phyloP scores from a whole-genome alignment of 2,888 invertebrate species.

The Campopleginae sp. region DNA sequence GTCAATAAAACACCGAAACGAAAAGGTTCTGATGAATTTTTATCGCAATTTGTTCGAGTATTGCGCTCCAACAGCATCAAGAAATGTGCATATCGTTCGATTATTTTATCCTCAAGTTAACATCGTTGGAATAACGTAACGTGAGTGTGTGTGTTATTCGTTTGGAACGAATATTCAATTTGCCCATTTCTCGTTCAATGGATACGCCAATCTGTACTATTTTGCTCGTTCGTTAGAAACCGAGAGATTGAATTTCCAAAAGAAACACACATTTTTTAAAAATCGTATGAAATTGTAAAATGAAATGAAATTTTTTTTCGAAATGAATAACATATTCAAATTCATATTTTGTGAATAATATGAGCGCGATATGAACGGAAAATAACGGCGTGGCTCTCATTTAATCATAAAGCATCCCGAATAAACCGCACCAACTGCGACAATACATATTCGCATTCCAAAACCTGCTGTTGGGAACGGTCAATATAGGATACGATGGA shows the following conservation, averaged over 20 bases:
- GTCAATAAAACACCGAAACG: background rate
- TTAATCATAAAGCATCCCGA: background rate
- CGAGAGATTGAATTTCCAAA: background rate
- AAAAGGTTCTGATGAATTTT: background rate
- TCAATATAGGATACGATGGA: slow-evolving; percentile 9
- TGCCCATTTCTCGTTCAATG: background rate
- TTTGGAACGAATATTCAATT: background rate
- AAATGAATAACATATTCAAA: background rate
- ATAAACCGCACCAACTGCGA: background rate
- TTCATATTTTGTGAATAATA: background rate
- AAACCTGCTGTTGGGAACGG: background rate
- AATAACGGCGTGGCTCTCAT: background rate
- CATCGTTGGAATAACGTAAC: background rate
- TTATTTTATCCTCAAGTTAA: background rate
- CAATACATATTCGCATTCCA: background rate
- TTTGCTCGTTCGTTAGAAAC: background rate
- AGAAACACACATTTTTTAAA: background rate
- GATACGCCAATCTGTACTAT: background rate
- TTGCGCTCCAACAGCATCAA: background rate
- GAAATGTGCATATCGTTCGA: background rate
- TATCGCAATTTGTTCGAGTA: background rate
- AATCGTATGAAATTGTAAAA: background rate
- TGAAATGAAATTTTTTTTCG: background rate
- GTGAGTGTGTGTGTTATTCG: background rate
- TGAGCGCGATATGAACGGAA: background rate